Conservation (phyloP, 1,140 invertebrate genomes). For the Copidosoma floridanum region DNA sequence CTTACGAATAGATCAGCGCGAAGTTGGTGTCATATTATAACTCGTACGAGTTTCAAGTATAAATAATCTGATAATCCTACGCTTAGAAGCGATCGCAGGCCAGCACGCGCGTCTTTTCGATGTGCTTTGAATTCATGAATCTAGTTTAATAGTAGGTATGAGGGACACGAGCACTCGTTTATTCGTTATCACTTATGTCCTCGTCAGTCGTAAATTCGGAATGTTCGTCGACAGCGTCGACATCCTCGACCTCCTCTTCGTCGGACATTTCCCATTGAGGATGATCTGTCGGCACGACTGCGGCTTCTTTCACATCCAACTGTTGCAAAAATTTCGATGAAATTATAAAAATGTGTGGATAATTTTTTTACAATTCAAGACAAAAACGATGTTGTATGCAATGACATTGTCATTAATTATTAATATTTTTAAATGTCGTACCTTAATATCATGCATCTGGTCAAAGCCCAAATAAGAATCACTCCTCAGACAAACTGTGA, state of each 20-base stretch:
- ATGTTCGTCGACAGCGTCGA: slow-evolving; percentile 65
- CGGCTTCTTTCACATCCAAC: slow-evolving; percentile 94
- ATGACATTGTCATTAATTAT: too few relatives aligned
- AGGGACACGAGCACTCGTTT: slow-evolving; percentile 25
- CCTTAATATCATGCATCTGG: slow-evolving; percentile 87
- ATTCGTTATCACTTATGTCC: slow-evolving; percentile 64
- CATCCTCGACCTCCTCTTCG: slow-evolving; percentile 83
- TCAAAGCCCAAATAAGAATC: slow-evolving; percentile 96
- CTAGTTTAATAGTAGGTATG: too few relatives aligned
- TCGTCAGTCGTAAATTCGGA: slow-evolving; percentile 73
- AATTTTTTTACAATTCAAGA: too few relatives aligned
- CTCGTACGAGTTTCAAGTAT: background rate
- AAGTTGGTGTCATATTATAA: too few relatives aligned
- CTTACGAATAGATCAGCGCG: too few relatives aligned
- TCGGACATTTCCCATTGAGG: slow-evolving; percentile 96
- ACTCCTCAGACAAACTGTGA: slow-evolving; percentile 84
- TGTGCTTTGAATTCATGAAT: too few relatives aligned
- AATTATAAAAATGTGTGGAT: slow-evolving; percentile 2
- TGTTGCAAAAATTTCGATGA: slow-evolving; percentile 44
- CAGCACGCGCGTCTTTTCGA: background rate
- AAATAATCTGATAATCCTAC: background rate
- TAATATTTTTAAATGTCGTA: slow-evolving; percentile 38
- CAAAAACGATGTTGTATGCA: slow-evolving; percentile 19
- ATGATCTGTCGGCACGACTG: slow-evolving; percentile 84
- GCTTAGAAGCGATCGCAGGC: background rate